phyloP scores from a whole-genome alignment of 2,797 vertebrate species.

The Pagetopsis macropterus region DNA sequence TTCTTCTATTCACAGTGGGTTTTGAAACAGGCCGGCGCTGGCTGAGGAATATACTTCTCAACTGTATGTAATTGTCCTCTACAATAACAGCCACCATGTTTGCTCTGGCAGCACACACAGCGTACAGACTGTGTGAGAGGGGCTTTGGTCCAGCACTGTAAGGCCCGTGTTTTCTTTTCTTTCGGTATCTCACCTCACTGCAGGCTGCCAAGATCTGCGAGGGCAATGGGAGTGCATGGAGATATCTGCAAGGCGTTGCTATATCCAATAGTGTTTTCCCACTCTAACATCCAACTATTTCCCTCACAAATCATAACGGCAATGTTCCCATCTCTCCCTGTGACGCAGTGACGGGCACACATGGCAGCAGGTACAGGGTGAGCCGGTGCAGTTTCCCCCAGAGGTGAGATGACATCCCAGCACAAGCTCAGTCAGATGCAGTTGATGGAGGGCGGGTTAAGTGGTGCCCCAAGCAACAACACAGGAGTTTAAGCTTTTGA shows the following conservation, averaged over 20 bases:
- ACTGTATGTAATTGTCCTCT: constrained; percentile 74
- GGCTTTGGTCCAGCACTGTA: constrained; percentile 43
- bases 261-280: constrained; percentile 47
- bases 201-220: constrained; percentile 64
- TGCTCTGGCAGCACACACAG: constrained; percentile 64
- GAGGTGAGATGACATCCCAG: constrained; percentile 46
- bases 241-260: constrained; percentile 51
- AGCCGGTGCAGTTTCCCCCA: constrained; percentile 34
- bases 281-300: constrained; percentile 38
- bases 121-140: constrained; percentile 48
- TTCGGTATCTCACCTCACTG: constrained; percentile 68
- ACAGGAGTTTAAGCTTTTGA: constrained; percentile 71
- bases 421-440: constrained; percentile 70
- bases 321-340: neutral
- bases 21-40: constrained; percentile 55
- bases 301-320: constrained; percentile 33
- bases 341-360: constrained; percentile 33
- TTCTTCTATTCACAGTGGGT: constrained; percentile 59
- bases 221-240: constrained; percentile 59
- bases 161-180: constrained; percentile 72
- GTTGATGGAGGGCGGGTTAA: constrained; percentile 61
- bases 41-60: constrained; percentile 58
- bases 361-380: constrained; percentile 37
- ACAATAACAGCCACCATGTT: constrained; percentile 74
- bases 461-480: constrained; percentile 64